Percentiles rank a stretch among this genome's conserved stretches.
Conservation (phyloP, 2,113 vertebrate species). For the Zosterops lateralis region DNA sequence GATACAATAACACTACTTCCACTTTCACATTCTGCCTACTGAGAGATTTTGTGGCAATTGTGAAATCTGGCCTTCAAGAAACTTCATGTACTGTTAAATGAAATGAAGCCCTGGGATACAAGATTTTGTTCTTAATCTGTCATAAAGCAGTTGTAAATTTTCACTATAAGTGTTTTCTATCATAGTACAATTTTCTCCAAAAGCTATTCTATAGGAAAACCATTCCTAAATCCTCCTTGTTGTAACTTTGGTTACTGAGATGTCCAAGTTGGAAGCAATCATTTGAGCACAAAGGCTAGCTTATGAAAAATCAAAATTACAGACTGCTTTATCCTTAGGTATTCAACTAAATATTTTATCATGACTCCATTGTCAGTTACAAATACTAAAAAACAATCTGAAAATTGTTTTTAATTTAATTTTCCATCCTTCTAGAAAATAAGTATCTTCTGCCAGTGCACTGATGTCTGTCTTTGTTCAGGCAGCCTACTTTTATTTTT, state of each 20-base stretch:
- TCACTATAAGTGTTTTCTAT: not conserved
- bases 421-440: not conserved
- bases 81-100: not conserved
- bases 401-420: not conserved
- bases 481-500: not conserved
- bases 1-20: not conserved
- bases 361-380: fast-evolving
- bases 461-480: not conserved
- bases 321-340: not conserved
- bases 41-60: not conserved
- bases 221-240: not conserved
- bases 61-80: not conserved
- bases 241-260: not conserved
- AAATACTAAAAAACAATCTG: not conserved
- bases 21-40: not conserved
- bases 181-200: not conserved
- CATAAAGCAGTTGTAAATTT: not conserved
- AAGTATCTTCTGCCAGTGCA: not conserved
- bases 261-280: not conserved
- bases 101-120: not conserved
- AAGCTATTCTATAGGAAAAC: not conserved
- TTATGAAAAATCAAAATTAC: not conserved
- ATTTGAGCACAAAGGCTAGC: not conserved
- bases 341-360: not conserved
- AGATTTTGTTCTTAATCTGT: not conserved